Base-by-base conservation (phyloP, 2,888 invertebrate species). In the Drosophila austrosaltans region DNA sequence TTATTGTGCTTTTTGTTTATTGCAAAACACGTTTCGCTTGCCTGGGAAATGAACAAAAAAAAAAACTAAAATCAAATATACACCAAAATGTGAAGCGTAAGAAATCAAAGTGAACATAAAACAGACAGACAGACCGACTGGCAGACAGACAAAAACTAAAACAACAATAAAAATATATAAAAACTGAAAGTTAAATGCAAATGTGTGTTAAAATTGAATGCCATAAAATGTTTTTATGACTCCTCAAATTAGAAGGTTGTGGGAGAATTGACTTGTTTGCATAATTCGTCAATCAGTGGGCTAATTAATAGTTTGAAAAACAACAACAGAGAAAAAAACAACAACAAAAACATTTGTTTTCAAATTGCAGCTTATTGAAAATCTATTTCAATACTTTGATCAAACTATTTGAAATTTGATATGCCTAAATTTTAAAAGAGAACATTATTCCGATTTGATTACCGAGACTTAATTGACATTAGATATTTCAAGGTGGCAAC, bases 11-110 rank as follows among this genome's bases (percentile, higher is more conserved):
- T 42, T 73, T 71, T 74, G 69, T 74, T 68, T 63, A 77, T 74
- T 75, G 82, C 81, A 30, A 82, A 82, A 82, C 86, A 82, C 75
- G 82, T 85, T 85, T 85, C 73, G 78, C 80, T 67, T 75, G 69
- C 70, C 74, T 78, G 79, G 59, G 79, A 79, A 73, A 72, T 57
- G 56, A 77, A 72, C 64, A 30, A 48, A 57, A 59, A 16, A 16
- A 16, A 16, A 16, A 16, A 16, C 16, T 16, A 16, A 16, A 59
- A 72, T 54, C 53, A 61, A 66, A 67, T 54, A 36, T 10, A 54
- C 64, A 67, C 66, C 57, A 69, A 78, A 78, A 76, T 77, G 80
- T 69, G 69, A 66, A 75, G 69, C 76, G 66, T 63, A 72, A 36
- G 32, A 58, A 58, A 20, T 22, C 53, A 28, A 40, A 53, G 32